These are phyloP conservation scores for Lacerta agilis DNA, from an alignment of 2,797 vertebrate species.

Conservation along the genomic window DNA sequence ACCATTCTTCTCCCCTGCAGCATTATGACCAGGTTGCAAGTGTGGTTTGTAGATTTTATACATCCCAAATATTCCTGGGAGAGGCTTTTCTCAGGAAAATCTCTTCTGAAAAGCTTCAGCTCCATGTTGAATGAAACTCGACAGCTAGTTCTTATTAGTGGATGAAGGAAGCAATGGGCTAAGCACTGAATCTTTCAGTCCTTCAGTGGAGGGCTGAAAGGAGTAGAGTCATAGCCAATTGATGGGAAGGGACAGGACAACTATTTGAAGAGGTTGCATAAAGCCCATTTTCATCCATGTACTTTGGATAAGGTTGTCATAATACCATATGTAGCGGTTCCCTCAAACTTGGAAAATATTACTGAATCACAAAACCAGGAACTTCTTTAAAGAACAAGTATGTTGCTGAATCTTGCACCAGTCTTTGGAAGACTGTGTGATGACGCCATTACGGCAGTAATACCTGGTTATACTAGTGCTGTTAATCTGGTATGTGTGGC, in stretches of 20 bases:
- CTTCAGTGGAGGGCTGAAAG: no score
- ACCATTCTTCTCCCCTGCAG: background rate
- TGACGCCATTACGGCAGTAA: background rate
- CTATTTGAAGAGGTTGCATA: background rate
- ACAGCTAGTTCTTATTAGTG: no score
- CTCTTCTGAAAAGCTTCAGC: background rate
- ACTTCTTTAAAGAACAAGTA: background rate
- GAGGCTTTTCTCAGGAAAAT: background rate
- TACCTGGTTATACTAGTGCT: conserved; percentile 54
- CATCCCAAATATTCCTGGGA: background rate
- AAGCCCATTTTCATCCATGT: background rate
- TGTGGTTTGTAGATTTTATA: background rate
- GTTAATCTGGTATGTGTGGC: conserved; percentile 59
- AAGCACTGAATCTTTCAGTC: no score
- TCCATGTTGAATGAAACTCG: background rate
- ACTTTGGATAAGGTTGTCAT: background rate
- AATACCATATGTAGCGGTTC: background rate
- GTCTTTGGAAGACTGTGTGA: background rate
- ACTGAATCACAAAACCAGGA: background rate
- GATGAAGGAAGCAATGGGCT: no score
- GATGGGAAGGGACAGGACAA: no score
- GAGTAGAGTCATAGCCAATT: no score
- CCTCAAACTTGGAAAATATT: background rate
- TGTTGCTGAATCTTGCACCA: background rate
- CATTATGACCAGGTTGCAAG: background rate